A percentile compares a stretch with the other conserved stretches of the same genome.
Conservation (phyloP, 2,888 invertebrate species). For the Blomia tropicalis region DNA sequence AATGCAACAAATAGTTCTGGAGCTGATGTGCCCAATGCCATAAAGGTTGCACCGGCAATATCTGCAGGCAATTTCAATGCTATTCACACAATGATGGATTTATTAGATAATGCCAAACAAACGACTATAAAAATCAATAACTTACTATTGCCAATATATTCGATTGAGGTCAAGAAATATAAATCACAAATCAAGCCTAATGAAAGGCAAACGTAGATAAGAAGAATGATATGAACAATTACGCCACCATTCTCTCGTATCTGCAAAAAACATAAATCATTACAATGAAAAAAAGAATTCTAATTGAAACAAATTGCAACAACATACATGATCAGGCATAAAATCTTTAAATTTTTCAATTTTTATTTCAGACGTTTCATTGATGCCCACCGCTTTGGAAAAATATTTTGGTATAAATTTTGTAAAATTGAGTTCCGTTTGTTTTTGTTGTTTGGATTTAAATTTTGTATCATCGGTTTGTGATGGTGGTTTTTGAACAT, state of each 20-base stretch:
- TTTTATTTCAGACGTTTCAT: not conserved
- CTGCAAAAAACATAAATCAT: conserved; percentile 12
- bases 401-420: not conserved
- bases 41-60: conserved; percentile 85
- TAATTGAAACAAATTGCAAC: not conserved
- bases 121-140: no score
- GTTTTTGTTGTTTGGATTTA: no score
- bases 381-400: not conserved
- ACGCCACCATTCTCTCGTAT: conserved; percentile 46
- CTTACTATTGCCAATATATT: conserved; percentile 51
- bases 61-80: conserved; percentile 50
- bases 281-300: not conserved
- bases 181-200: conserved; percentile 78
- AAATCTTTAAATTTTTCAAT: conserved; percentile 7
- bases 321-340: conserved; percentile 20
- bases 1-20: conserved; percentile 77
- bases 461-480: no score
- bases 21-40: conserved; percentile 84
- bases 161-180: conserved; percentile 80
- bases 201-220: conserved; percentile 61
- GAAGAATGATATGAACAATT: conserved; percentile 57
- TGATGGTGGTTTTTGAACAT: not conserved
- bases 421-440: no score
- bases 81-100: conserved; percentile 40
- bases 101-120: no score